phyloP scores from a whole-genome alignment of 2,113 vertebrate species.

The Okapia johnstoni region DNA sequence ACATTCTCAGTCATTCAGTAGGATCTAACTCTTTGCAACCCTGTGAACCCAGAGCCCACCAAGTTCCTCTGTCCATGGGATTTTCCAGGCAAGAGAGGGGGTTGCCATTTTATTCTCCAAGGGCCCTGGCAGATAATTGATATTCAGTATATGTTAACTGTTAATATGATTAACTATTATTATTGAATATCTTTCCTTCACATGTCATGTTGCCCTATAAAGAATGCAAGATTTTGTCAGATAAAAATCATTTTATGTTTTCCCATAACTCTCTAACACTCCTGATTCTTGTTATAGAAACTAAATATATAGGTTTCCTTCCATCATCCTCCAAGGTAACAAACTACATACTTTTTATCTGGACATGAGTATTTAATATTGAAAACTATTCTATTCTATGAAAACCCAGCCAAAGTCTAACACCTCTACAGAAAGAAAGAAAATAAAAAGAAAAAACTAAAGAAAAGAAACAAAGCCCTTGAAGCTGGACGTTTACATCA shows the following conservation, averaged over 20 bases:
- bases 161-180: not conserved
- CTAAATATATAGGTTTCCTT: not conserved
- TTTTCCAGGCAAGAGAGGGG: not conserved
- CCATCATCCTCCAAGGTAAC: not conserved
- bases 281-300: not conserved
- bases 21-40: not conserved
- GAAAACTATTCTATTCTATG: not conserved
- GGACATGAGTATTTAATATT: not conserved
- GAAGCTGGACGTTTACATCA: constrained; percentile 46
- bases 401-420: not conserved
- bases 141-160: not conserved
- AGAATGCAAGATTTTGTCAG: not conserved
- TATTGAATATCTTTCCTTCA: not conserved
- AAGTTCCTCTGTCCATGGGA: not conserved
- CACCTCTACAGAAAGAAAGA: not conserved
- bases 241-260: not conserved
- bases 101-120: not conserved
- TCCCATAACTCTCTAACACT: not conserved
- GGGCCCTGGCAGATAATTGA: not conserved
- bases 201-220: not conserved
- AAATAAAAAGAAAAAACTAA: not conserved
- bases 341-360: not conserved
- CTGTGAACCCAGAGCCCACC: not conserved
- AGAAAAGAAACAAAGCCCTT: not conserved
- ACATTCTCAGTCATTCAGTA: not conserved